Base-by-base conservation (phyloP, 2,888 invertebrate genomes). In the Keiferia lycopersicella region DNA sequence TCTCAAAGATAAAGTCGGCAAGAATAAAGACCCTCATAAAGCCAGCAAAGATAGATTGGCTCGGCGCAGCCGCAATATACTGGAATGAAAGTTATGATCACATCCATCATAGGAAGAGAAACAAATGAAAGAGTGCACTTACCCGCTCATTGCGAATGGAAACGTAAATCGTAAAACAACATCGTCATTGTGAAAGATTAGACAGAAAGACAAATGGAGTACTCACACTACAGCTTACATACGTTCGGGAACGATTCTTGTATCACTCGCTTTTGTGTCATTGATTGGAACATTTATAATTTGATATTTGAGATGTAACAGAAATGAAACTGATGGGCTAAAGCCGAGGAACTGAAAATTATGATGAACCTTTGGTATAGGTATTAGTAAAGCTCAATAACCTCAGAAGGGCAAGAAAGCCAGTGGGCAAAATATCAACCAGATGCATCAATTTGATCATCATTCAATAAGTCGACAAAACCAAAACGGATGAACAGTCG, bases 161-260 rank as follows among this genome's bases (percentile, higher is more conserved):
- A 79, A 76, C 73, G 77, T 74, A 80, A 81, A 84, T 84, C 77
- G 78, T 71, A 76, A 83, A 86, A 85, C 82, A 83, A 83, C 83
- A 80, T 80, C 79, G 86, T 86, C 86, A 86, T 85, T 81, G 82
- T 80, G 81, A 81, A 83, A 87, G 83, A 87, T 87, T 87, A 86
- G 86, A 86, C 87, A 82, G 82, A 79, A 82, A 83, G 84, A 86
- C 81, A 85, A 86, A 86, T 82, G 84, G 68, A 67, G 76, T 73
- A 76, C 76, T n/a, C 39, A 38, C 16, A 11, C 73, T 76, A 75
- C 75, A 69, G 71, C 73, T 68, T 73, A 72, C 75, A 80, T 79
- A 81, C 80, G 81, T 81, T 83, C 51, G 51, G 51, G 22, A 14
- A 12, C 26, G 12, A 53, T 53, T 53, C 14, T 26, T 20, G 22